Percentiles rank a stretch among this genome's conserved stretches.
phyloP scores from a whole-genome alignment of 2,888 invertebrate genomes.

The Mantis religiosa region DNA sequence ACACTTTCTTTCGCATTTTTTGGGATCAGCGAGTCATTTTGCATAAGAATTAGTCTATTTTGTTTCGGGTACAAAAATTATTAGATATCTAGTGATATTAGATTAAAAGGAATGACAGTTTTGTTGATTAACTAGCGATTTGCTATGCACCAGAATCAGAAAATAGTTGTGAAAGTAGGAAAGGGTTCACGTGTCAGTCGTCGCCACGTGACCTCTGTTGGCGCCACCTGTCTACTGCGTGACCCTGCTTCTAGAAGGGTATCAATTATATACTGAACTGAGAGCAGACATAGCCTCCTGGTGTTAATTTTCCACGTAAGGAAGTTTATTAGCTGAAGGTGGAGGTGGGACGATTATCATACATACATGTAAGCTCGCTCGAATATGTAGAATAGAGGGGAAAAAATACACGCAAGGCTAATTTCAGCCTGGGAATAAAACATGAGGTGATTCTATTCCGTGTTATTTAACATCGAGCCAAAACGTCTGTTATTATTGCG shows the following conservation, averaged over 20 bases:
- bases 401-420: not conserved
- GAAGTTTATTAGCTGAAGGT: not conserved
- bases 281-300: not conserved
- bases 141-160: not conserved
- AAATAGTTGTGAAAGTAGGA: not conserved
- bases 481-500: not conserved
- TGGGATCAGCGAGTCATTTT: too few relatives aligned
- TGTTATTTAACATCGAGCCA: not conserved
- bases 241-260: not conserved
- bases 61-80: too few relatives aligned
- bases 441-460: not conserved
- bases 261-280: slow-evolving; percentile 10
- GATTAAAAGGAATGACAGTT: too few relatives aligned
- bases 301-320: slow-evolving; percentile 15
- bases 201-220: slow-evolving; percentile 8
- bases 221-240: slow-evolving; percentile 13
- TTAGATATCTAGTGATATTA: too few relatives aligned
- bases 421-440: not conserved
- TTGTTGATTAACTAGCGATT: not conserved
- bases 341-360: not conserved
- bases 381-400: not conserved
- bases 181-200: not conserved
- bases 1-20: too few relatives aligned
- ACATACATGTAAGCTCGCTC: not conserved
- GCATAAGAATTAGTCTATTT: too few relatives aligned